Evolutionary conservation across 2,113 vertebrate species (phyloP), one percentile per base, ranked within the genome.

Genomic region (Thinocorus orbignyianus): DNA sequence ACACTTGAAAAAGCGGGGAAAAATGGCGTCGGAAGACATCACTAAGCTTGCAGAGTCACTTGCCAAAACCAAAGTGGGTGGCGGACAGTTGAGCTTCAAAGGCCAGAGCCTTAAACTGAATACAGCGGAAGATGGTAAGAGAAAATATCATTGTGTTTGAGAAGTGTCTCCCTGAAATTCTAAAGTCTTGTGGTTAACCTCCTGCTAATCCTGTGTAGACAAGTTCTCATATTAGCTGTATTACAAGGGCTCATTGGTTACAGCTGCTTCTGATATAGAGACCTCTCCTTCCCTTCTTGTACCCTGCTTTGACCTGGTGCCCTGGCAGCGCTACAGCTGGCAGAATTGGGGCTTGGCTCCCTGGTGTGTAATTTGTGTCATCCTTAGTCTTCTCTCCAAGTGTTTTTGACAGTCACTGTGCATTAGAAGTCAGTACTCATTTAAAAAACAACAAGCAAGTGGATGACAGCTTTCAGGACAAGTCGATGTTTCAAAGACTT

Each of bases 1-100:
- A 80, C 85, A 62, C 72, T 71, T 48, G 68, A 42, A 41, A 35
- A 58, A 69, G n/a, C 33, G 10, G 41, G 10, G 41, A 35, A 90
- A 95, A 31, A 99, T 99, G 99, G 99, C 99, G n/a, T 98, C 99
- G 18, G 99, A 99, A 93, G 98, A 98, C 94, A 99, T 99, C 77
- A 94, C 98, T 17, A 98, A 99, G 93, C 97, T 99, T 90, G 98
- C 98, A 0, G 98, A 99, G 87, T 99, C 99, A 2, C 98, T 99
- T 95, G 99, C 99, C 93, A 99, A 98, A 97, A 98, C 99, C n/a
- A 98, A 98, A 94, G 99, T 99, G 46, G 98, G 97, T 2, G 99
- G 98, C 4, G 98, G 98, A 91, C 99, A 99, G 95, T 96, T 99
- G 94, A 99, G 99, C 95, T 99, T 99, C 97, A 99, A 99, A 98